phyloP scores from a whole-genome alignment of 2,113 vertebrate genomes.

The Coptodon rendalli region DNA sequence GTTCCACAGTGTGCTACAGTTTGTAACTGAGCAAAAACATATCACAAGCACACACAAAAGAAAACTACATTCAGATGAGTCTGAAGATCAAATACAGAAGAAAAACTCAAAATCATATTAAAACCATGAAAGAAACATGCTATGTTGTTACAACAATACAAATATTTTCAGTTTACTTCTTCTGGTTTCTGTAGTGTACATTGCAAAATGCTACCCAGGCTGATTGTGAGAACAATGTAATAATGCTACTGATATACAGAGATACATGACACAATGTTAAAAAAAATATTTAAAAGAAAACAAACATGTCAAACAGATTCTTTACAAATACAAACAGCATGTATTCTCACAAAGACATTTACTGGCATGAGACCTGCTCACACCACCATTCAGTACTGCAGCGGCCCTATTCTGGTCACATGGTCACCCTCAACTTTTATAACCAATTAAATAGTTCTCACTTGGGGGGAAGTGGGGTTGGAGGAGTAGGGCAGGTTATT shows the following conservation, averaged over 20 bases:
- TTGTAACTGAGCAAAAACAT: constrained; percentile 16
- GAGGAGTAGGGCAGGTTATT: background rate
- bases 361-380: constrained; percentile 68
- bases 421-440: background rate
- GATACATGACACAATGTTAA: background rate
- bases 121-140: background rate
- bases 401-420: constrained; percentile 33
- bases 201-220: background rate
- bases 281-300: background rate
- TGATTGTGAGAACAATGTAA: background rate
- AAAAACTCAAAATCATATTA: background rate
- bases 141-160: constrained; percentile 2
- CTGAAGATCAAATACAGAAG: background rate
- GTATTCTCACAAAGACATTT: constrained; percentile 1
- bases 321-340: constrained; percentile 20
- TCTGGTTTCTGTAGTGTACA: background rate
- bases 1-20: constrained; percentile 19
- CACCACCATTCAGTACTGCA: constrained; percentile 36
- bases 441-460: constrained; percentile 29
- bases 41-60: background rate
- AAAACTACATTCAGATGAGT: constrained; percentile 51
- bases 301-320: background rate
- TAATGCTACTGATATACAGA: background rate
- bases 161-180: background rate
- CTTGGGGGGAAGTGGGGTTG: background rate